phyloP scores from a whole-genome alignment of 1,140 invertebrate species.

The Mylabris phalerata region DNA sequence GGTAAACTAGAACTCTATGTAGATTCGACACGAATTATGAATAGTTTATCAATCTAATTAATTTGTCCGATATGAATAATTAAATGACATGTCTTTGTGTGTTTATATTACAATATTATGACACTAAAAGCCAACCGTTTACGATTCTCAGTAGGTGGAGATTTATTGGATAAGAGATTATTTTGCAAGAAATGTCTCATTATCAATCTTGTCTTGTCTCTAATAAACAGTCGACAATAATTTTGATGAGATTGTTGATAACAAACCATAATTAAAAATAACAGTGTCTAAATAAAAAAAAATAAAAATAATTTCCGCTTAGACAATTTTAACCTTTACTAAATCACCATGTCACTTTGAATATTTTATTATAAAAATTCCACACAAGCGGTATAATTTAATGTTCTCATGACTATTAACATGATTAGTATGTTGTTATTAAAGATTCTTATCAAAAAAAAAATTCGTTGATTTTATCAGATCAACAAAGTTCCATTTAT shows the following conservation, averaged over 20 bases:
- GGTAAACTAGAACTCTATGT: too few relatives aligned
- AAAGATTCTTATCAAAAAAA: background rate
- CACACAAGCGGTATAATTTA: conserved; percentile 11
- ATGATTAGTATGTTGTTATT: conserved; percentile 14
- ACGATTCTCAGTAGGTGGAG: background rate
- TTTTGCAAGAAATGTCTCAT: too few relatives aligned
- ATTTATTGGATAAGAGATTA: background rate
- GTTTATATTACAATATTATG: background rate
- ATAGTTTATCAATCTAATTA: conserved; percentile 1
- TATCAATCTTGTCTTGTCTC: too few relatives aligned
- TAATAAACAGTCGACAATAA: too few relatives aligned
- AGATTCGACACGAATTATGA: background rate
- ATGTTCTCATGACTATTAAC: conserved; percentile 14
- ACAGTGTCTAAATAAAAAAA: background rate
- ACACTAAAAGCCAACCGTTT: background rate
- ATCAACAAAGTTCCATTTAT: too few relatives aligned
- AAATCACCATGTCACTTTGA: conserved; percentile 4
- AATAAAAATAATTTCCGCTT: conserved; percentile 8
- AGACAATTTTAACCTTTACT: background rate
- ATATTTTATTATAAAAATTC: conserved; percentile 12
- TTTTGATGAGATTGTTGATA: too few relatives aligned
- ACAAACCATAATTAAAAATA: too few relatives aligned
- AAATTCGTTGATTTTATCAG: too few relatives aligned
- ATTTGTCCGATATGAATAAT: conserved; percentile 1
- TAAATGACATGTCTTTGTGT: background rate